Percentiles rank a stretch among this genome's conserved stretches.
Evolutionary conservation across 2,113 vertebrate genomes (phyloP).

Genomic region (Chaetodon trifascialis): DNA sequence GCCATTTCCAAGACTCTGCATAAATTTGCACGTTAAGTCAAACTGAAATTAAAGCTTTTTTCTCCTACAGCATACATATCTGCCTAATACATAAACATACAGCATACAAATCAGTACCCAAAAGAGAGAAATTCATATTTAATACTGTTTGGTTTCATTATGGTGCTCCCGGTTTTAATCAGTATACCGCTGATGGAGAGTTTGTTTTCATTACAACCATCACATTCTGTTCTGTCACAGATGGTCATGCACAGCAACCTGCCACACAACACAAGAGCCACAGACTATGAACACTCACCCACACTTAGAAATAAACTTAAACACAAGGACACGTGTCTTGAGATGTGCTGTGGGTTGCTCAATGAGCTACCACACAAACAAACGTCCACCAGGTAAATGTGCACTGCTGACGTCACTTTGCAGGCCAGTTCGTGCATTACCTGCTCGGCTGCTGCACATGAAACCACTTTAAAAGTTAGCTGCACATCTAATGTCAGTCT

Average conservation of each 20-base stretch:
- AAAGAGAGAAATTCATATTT: constrained; percentile 1
- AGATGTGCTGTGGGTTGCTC: neutral
- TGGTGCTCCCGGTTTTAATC: neutral
- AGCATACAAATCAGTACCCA: constrained; percentile 6
- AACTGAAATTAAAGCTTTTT: neutral
- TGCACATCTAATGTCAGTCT: neutral
- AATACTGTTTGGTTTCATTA: constrained; percentile 10
- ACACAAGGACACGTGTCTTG: neutral
- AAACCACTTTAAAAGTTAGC: neutral
- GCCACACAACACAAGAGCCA: neutral
- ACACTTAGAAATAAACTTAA: neutral
- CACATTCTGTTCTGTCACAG: neutral
- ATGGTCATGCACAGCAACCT: neutral
- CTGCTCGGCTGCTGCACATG: neutral
- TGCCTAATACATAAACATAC: constrained; percentile 9
- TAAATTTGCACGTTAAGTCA: constrained; percentile 5
- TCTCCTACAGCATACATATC: neutral
- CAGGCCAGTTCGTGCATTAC: no score
- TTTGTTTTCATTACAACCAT: neutral
- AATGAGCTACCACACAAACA: neutral
- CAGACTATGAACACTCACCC: neutral
- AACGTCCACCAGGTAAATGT: neutral
- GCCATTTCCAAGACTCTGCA: neutral
- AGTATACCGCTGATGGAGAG: no score
- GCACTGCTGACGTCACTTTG: neutral